Base-by-base conservation (phyloP, 1,140 invertebrate species). In the Brachionus rubens region DNA sequence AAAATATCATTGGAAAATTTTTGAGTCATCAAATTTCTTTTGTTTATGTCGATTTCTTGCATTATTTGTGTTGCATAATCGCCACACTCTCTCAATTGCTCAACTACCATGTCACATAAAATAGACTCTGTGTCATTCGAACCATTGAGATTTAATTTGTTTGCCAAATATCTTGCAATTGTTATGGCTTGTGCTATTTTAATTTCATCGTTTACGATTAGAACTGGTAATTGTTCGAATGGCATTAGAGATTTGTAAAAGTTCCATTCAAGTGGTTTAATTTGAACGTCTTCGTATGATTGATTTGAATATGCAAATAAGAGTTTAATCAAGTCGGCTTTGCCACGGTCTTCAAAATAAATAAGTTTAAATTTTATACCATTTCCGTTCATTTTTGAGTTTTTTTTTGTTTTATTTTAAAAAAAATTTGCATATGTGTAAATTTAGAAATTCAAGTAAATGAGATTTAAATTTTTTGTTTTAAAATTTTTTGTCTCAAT, bases 81-180 rank as follows among this genome's bases (percentile, higher is more conserved):
- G 2, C 43, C 50, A 41, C 68, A 72, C 26, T 72, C 68, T 16
- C 68, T 48, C 6, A 72, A 40, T 26, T 72, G 68, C 24, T 72
- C 68, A 54, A 72, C 46, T 26, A 72, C 21, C 68, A 72, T 72
- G 12, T 72, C 68, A 54, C 68, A 72, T 19, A 50, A 10, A 19
- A 36, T 41, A 1, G 68, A 36, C 46, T 72, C 68, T 2, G 19
- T 72, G 9, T 72, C 68, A 54, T 16, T 33, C 9, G 28, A 30
- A 12, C 68, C 68, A 16, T 33, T 47, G 6, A 72, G 19, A 72
- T 72, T 41, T 5, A 72, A 72, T 10, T 54, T 36, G 26, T 72
- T 72, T 9, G 68, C 68, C 26, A 72, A 41, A 41, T 41, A 72
- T 33, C 68, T 36, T 4, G 1, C 30, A n/a, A 72, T 72, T 33